Conservation (phyloP, 2,888 invertebrate genomes). For the Limnephilus auricula region DNA sequence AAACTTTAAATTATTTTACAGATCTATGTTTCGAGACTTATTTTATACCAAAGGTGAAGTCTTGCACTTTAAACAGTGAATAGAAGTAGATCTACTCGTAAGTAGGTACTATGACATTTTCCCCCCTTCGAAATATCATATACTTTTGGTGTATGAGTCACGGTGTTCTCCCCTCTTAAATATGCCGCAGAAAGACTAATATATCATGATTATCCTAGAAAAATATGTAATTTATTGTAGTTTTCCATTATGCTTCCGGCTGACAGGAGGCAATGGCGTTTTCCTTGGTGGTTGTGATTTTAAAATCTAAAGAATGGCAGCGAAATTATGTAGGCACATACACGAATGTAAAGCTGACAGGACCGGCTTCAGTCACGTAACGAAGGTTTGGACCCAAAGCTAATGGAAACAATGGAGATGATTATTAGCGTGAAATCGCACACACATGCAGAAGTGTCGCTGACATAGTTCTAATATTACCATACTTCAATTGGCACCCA, state of each 20-base stretch:
- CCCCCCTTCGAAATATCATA: not conserved
- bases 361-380: not conserved
- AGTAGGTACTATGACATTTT: not conserved
- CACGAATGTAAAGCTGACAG: not conserved
- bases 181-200: conserved; percentile 35
- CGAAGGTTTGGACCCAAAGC: too few relatives aligned
- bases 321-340: not conserved
- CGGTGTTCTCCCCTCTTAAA: not conserved
- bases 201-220: conserved; percentile 54
- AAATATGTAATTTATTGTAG: conserved; percentile 53
- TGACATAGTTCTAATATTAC: too few relatives aligned
- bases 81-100: not conserved
- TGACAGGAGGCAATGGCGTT: not conserved
- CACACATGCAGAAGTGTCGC: too few relatives aligned
- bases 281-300: not conserved
- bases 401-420: too few relatives aligned
- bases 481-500: too few relatives aligned
- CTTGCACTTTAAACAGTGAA: not conserved
- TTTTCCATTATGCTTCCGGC: conserved; percentile 51
- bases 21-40: not conserved
- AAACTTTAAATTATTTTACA: not conserved
- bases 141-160: not conserved
- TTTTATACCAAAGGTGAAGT: not conserved
- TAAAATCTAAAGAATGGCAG: not conserved
- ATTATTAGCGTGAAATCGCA: too few relatives aligned